These are phyloP conservation scores for Micromussa lordhowensis DNA, from an alignment of 92 coral and sea anemone species.

Conservation along the genomic window DNA sequence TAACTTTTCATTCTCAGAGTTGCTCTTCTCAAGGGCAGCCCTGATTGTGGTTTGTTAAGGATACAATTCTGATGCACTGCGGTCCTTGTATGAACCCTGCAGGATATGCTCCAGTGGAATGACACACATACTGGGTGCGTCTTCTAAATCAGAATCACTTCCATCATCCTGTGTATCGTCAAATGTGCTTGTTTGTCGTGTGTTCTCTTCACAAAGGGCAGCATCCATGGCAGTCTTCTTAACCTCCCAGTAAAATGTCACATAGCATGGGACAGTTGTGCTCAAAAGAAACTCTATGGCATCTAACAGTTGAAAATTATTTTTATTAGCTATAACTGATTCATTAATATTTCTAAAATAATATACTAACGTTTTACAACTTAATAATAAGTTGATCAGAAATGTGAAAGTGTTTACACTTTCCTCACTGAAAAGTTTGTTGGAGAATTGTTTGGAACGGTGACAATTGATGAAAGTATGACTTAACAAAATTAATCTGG, in stretches of 20 bases:
- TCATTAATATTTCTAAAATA: too few relatives aligned
- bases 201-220: constrained; percentile 30
- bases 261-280: constrained; percentile 59
- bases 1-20: too few relatives aligned
- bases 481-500: too few relatives aligned
- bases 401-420: too few relatives aligned
- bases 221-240: constrained; percentile 52
- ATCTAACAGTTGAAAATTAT: too few relatives aligned
- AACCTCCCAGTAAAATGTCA: constrained; percentile 88
- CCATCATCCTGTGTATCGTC: constrained; percentile 23
- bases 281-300: constrained; percentile 62
- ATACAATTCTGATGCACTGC: constrained; percentile 81
- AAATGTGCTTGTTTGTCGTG: neutral
- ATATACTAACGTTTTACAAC: too few relatives aligned
- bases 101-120: constrained; percentile 71
- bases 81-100: constrained; percentile 68
- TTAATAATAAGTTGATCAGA: too few relatives aligned
- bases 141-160: constrained; percentile 47
- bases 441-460: too few relatives aligned
- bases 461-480: too few relatives aligned
- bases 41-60: constrained; percentile 41
- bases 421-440: too few relatives aligned
- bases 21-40: too few relatives aligned
- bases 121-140: constrained; percentile 30
- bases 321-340: too few relatives aligned